phyloP scores from a whole-genome alignment of 1,140 invertebrate species.

The Prorops nasuta region DNA sequence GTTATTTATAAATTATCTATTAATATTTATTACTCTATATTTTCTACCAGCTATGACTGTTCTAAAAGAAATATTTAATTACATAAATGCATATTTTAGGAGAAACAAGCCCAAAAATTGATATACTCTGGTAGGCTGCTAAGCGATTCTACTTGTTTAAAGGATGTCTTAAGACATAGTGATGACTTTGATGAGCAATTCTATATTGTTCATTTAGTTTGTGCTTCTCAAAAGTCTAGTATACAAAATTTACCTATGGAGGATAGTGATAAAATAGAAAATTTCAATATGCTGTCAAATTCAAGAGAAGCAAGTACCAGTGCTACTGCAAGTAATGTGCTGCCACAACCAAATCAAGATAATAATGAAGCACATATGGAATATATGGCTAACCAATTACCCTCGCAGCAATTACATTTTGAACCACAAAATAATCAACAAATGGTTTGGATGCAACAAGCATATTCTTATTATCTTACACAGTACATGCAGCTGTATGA shows the following conservation, averaged over 20 bases:
- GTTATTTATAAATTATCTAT: conserved; percentile 9
- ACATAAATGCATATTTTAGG: conserved; percentile 52
- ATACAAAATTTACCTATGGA: conserved; percentile 21
- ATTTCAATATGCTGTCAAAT: conserved; percentile 5
- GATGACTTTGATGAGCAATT: conserved; percentile 62
- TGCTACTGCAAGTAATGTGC: conserved; percentile 6
- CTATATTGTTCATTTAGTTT: conserved; percentile 79
- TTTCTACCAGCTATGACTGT: conserved; percentile 60
- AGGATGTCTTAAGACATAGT: conserved; percentile 76
- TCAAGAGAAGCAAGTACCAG: conserved; percentile 12
- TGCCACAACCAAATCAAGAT: conserved; percentile 12
- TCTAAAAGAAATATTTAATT: not conserved
- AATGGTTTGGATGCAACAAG: conserved; percentile 78
- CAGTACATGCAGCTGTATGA: conserved; percentile 77
- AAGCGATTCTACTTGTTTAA: conserved; percentile 71
- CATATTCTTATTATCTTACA: conserved; percentile 80
- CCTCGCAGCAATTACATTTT: conserved; percentile 39
- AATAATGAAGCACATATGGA: conserved; percentile 15
- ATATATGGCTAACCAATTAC: conserved; percentile 29
- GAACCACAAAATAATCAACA: conserved; percentile 56
- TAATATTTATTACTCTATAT: conserved; percentile 32
- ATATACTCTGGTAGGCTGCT: conserved; percentile 89
- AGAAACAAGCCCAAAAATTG: conserved; percentile 77
- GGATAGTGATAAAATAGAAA: conserved; percentile 13
- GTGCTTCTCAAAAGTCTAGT: conserved; percentile 55